Percentiles rank a stretch among this genome's conserved stretches.
phyloP scores from a whole-genome alignment of 2,797 vertebrate genomes.

The Luscinia luscinia region DNA sequence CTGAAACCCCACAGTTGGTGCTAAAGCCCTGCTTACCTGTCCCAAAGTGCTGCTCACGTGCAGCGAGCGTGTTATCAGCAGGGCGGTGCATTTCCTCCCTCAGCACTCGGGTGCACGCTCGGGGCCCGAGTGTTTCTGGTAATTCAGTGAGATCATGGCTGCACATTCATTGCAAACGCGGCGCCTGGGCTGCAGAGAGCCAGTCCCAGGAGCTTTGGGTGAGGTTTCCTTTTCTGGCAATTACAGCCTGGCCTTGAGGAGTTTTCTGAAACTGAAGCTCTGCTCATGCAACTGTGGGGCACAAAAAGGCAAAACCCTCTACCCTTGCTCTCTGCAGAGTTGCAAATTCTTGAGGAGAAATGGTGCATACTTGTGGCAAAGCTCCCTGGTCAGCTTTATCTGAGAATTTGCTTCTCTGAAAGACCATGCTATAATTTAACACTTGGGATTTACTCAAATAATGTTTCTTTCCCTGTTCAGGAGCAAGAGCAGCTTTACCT shows the following conservation, averaged over 20 bases:
- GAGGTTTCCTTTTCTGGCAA: constrained; percentile 52
- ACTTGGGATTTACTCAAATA: background rate
- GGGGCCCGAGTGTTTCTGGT: constrained; percentile 71
- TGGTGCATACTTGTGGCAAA: background rate
- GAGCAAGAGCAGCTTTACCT: constrained; percentile 91
- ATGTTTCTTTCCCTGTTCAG: constrained; percentile 66
- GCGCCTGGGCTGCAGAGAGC: constrained; percentile 57
- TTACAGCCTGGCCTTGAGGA: background rate
- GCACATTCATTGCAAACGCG: constrained; percentile 43
- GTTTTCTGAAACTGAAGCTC: background rate
- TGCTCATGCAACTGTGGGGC: background rate
- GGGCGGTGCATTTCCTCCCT: constrained; percentile 62
- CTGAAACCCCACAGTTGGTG: constrained; percentile 26
- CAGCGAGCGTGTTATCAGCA: background rate
- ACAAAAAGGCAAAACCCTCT: background rate
- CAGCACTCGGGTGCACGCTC: constrained; percentile 4
- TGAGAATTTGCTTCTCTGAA: background rate
- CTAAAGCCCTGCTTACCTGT: constrained; percentile 17
- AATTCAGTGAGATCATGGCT: constrained; percentile 58
- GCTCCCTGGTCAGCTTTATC: background rate
- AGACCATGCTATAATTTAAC: background rate
- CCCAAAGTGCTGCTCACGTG: constrained; percentile 8
- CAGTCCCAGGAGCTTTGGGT: constrained; percentile 13
- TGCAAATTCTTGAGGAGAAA: background rate
- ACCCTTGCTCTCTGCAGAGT: background rate